Conservation (phyloP, 1,140 invertebrate genomes). For the Nasonia vitripennis region DNA sequence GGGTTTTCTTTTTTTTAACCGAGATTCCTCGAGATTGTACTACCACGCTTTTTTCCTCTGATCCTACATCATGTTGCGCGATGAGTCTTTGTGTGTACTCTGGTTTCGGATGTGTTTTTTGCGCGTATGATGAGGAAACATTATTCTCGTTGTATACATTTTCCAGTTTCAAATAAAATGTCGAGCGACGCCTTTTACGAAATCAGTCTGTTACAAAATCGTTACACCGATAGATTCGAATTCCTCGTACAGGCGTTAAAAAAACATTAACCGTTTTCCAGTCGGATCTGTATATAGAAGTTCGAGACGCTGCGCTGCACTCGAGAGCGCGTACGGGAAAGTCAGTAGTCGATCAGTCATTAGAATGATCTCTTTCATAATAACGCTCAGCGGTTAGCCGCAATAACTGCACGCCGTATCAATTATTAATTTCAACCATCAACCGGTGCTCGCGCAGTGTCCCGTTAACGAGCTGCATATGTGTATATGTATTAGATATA, state of each 20-base stretch:
- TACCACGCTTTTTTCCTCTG: background rate
- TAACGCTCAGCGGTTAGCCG: background rate
- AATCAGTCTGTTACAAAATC: too few species aligned
- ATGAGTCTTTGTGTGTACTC: background rate
- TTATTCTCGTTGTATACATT: too few species aligned
- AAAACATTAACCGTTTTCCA: slow-evolving; percentile 6
- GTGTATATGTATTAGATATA: too few species aligned
- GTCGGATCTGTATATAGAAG: background rate
- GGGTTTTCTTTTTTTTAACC: background rate
- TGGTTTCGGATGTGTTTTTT: too few species aligned
- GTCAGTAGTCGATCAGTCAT: slow-evolving; percentile 7
- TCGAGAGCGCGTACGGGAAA: background rate
- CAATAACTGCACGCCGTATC: slow-evolving; percentile 2
- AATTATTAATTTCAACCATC: slow-evolving; percentile 30
- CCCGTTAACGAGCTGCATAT: slow-evolving; percentile 38
- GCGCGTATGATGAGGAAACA: too few species aligned
- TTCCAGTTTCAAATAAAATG: too few species aligned
- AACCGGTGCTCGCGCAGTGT: slow-evolving; percentile 6
- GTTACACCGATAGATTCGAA: too few species aligned
- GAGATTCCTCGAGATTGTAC: background rate
- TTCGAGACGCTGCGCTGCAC: background rate
- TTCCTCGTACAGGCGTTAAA: background rate
- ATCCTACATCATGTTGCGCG: background rate
- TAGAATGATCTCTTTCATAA: slow-evolving; percentile 28
- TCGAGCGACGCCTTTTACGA: too few species aligned